A percentile compares a stretch with the other conserved stretches of the same genome.
Conservation (phyloP, 1,140 invertebrate genomes). For the Hyles vespertilio region DNA sequence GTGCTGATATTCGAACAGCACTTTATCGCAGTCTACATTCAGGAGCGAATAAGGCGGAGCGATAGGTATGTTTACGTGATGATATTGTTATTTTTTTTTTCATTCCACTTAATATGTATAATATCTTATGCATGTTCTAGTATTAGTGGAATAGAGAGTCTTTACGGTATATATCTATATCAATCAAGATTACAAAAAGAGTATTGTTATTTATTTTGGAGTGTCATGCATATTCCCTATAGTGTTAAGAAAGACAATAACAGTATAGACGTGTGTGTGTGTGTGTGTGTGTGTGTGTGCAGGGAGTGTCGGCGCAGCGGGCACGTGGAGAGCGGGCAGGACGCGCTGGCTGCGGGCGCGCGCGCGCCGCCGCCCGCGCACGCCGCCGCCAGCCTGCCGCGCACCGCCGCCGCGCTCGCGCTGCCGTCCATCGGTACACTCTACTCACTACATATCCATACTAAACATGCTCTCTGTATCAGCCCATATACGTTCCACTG, state of each 20-base stretch:
- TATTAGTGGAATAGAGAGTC: neutral
- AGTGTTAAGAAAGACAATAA: too few relatives aligned
- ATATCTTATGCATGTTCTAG: neutral
- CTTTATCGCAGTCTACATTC: slow-evolving; percentile 87
- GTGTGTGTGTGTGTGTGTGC: slow-evolving; percentile 11
- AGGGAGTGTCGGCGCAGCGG: slow-evolving; percentile 31
- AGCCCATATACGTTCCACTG: too few relatives aligned
- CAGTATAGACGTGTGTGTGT: too few relatives aligned
- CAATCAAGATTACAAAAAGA: too few relatives aligned
- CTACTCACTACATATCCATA: too few relatives aligned
- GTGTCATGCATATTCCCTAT: too few relatives aligned
- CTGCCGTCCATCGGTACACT: slow-evolving; percentile 48
- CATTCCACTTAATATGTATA: neutral
- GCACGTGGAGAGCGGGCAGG: slow-evolving; percentile 43
- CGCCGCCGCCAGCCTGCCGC: neutral
- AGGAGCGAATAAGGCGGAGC: slow-evolving; percentile 76
- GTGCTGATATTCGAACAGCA: slow-evolving; percentile 93
- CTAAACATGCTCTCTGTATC: too few relatives aligned
- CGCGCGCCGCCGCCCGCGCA: slow-evolving; percentile 18
- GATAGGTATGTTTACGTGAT: slow-evolving; percentile 28
- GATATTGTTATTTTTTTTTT: too few relatives aligned
- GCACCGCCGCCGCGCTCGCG: slow-evolving; percentile 23
- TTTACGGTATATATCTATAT: too few relatives aligned
- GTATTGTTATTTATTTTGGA: too few relatives aligned
- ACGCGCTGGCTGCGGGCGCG: slow-evolving; percentile 35